phyloP scores from a whole-genome alignment of 2,113 vertebrate genomes.

The Vombatus ursinus region DNA sequence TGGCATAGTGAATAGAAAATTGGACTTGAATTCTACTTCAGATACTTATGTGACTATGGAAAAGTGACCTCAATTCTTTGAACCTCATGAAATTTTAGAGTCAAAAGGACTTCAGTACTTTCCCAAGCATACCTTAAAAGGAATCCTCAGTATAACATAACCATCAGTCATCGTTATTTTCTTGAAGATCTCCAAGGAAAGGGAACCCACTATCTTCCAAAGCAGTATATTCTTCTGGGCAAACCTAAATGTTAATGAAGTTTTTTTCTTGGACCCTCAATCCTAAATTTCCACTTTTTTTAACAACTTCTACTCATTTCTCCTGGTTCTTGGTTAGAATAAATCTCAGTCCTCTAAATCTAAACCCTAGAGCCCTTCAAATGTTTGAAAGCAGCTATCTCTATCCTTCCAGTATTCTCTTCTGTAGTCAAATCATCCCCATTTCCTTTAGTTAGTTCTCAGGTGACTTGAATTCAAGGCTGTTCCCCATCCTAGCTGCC shows the following conservation, averaged over 20 bases:
- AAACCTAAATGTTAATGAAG: not conserved
- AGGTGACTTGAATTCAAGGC: not conserved
- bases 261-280: not conserved
- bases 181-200: not conserved
- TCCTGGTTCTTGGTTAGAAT: not conserved
- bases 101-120: not conserved
- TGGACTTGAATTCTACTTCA: not conserved
- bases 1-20: not conserved
- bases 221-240: not conserved
- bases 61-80: not conserved
- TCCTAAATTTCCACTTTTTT: not conserved
- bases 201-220: not conserved
- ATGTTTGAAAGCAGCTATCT: not conserved
- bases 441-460: not conserved
- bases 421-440: not conserved
- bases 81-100: not conserved
- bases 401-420: not conserved
- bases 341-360: not conserved
- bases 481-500: no score
- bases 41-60: not conserved
- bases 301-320: not conserved
- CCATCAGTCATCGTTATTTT: not conserved
- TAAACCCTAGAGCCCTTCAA: no score
- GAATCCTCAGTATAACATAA: not conserved
- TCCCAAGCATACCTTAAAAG: not conserved